A percentile compares a stretch with the other conserved stretches of the same genome.
These are phyloP conservation scores for Grantiella picta DNA, from an alignment of 2,113 vertebrate species.

Conservation along the genomic window DNA sequence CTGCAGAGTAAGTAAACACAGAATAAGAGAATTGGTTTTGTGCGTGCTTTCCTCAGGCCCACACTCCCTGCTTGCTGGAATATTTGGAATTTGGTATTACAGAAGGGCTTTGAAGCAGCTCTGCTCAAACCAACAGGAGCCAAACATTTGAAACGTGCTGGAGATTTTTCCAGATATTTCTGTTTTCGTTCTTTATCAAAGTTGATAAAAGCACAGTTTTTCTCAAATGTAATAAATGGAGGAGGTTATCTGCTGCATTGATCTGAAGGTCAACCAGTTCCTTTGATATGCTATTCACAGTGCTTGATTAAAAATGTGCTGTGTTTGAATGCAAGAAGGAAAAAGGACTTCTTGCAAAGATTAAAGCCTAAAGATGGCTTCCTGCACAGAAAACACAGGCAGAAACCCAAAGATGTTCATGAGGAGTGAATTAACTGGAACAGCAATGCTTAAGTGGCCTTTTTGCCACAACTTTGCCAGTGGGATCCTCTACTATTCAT, in stretches of 20 bases:
- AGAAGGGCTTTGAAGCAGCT: not conserved
- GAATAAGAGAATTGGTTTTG: conserved; percentile 56
- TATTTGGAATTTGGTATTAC: conserved; percentile 23
- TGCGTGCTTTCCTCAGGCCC: not conserved
- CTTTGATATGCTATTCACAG: conserved; percentile 24
- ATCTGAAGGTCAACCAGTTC: conserved; percentile 46
- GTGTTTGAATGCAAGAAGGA: not conserved
- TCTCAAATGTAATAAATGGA: conserved; percentile 21
- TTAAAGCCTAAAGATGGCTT: not conserved
- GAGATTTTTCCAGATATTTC: conserved; percentile 7
- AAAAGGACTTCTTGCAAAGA: conserved; percentile 1
- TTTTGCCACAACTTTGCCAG: not conserved
- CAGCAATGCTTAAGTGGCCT: not conserved
- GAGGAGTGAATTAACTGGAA: not conserved
- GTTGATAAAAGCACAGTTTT: not conserved
- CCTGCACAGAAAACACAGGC: not conserved
- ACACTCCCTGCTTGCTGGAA: not conserved
- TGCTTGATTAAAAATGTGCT: not conserved
- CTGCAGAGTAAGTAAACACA: conserved; percentile 34
- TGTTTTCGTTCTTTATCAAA: conserved; percentile 7
- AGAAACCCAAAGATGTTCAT: not conserved
- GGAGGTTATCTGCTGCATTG: conserved; percentile 25
- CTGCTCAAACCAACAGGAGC: not conserved
- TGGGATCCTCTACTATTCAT: not conserved
- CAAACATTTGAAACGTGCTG: not conserved